A percentile compares a stretch with the other conserved stretches of the same genome.
phyloP scores from a whole-genome alignment of 2,888 invertebrate genomes.

The Pandemis corylana region DNA sequence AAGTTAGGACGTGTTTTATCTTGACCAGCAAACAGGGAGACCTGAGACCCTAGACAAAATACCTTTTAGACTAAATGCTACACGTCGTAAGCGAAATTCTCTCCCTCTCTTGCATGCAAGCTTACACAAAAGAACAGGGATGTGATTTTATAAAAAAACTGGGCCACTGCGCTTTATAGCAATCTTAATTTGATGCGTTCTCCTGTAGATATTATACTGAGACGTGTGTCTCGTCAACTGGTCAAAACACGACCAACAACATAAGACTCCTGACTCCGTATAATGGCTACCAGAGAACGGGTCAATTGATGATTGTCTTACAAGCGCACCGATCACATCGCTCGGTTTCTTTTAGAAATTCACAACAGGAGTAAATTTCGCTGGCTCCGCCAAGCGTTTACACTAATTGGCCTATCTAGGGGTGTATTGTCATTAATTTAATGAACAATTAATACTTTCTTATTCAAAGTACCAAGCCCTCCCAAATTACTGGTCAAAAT shows the following conservation, averaged over 20 bases:
- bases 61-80: neutral
- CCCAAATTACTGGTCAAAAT: conserved; percentile 3
- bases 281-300: too few species aligned
- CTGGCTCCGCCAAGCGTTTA: neutral
- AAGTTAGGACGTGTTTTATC: neutral
- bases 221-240: too few species aligned
- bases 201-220: too few species aligned
- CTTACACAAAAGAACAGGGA: too few species aligned
- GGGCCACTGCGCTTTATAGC: too few species aligned
- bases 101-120: neutral
- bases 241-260: too few species aligned
- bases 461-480: neutral
- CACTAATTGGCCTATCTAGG: neutral
- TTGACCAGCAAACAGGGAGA: neutral
- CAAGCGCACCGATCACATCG: too few species aligned
- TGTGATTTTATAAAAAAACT: too few species aligned
- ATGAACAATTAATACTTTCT: neutral
- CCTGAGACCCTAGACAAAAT: neutral
- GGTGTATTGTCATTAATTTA: neutral
- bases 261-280: too few species aligned
- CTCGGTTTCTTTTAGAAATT: too few species aligned
- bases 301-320: too few species aligned
- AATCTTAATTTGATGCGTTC: too few species aligned
- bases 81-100: neutral
- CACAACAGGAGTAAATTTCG: neutral